Evolutionary conservation across 2,888 invertebrate species (phyloP).

Genomic region (Kuschelorhynchus macadamiae): DNA sequence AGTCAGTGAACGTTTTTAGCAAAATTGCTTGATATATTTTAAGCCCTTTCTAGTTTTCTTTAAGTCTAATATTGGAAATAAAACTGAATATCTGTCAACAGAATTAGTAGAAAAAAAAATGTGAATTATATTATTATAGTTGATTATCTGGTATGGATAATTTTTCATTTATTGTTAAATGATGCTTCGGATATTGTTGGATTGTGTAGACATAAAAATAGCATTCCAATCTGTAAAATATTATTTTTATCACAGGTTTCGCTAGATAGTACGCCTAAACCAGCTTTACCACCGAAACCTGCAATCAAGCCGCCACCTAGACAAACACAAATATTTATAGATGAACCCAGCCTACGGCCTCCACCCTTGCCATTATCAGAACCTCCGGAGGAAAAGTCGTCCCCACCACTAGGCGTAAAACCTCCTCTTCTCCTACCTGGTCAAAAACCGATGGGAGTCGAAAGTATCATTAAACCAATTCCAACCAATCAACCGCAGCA

Average conservation of each 20-base stretch:
- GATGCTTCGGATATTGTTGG: too few relatives aligned
- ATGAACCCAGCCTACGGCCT: conserved; percentile 63
- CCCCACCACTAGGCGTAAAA: conserved; percentile 40
- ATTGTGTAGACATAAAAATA: too few relatives aligned
- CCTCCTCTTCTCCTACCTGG: conserved; percentile 42
- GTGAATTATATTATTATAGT: too few relatives aligned
- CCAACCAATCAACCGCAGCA: conserved; percentile 54
- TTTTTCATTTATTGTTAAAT: too few relatives aligned
- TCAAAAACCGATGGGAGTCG: conserved; percentile 48
- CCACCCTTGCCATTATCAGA: conserved; percentile 69
- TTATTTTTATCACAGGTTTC: conserved; percentile 61
- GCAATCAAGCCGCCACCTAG: conserved; percentile 75
- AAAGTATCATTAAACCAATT: conserved; percentile 19
- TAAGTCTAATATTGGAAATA: too few relatives aligned
- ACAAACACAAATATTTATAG: conserved; percentile 64
- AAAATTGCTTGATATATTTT: too few relatives aligned
- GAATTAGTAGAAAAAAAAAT: too few relatives aligned
- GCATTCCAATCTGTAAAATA: too few relatives aligned
- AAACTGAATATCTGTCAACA: too few relatives aligned
- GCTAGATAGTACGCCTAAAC: conserved; percentile 71
- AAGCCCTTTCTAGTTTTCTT: too few relatives aligned
- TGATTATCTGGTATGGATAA: too few relatives aligned
- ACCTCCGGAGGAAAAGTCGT: conserved; percentile 62
- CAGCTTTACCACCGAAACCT: conserved; percentile 89
- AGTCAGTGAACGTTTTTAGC: too few relatives aligned